These are phyloP conservation scores for Thyatira batis DNA, from an alignment of 2,888 invertebrate genomes.

Conservation along the genomic window DNA sequence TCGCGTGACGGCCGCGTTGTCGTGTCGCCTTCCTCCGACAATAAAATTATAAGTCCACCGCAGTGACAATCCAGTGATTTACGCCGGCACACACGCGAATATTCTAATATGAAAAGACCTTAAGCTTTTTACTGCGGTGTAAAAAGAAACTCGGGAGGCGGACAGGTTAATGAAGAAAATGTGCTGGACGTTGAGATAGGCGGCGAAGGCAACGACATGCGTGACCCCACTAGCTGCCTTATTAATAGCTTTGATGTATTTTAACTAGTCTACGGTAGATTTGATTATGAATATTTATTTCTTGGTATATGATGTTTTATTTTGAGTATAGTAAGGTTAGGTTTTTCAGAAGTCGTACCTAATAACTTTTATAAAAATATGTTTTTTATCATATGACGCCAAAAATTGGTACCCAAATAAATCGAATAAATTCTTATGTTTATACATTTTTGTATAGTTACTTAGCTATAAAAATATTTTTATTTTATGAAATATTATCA, in stretches of 20 bases:
- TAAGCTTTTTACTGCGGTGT: slow-evolving; percentile 63
- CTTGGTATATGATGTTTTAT: not conserved
- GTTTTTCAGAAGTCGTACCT: too few species aligned
- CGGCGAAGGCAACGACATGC: slow-evolving; percentile 49
- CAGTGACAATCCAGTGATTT: slow-evolving; percentile 83
- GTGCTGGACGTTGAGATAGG: slow-evolving; percentile 64
- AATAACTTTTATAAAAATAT: too few species aligned
- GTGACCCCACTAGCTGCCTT: slow-evolving; percentile 43
- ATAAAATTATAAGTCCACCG: slow-evolving; percentile 81
- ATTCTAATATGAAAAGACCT: slow-evolving; percentile 73
- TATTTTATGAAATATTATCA: too few species aligned
- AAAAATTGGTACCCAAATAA: too few species aligned
- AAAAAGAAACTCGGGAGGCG: slow-evolving; percentile 66
- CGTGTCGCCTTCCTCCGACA: slow-evolving; percentile 78
- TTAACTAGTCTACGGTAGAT: slow-evolving; percentile 27
- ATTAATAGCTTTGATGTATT: slow-evolving; percentile 42
- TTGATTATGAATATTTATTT: slow-evolving; percentile 33
- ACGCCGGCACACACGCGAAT: slow-evolving; percentile 79
- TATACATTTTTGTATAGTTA: too few species aligned
- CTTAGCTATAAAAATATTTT: too few species aligned
- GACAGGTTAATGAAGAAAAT: slow-evolving; percentile 78
- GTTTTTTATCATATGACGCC: too few species aligned
- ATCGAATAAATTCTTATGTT: too few species aligned
- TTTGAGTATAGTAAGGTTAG: too few species aligned
- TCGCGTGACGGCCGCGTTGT: slow-evolving; percentile 70